Evolutionary conservation across 1,140 invertebrate genomes (phyloP).

Genomic region (Copidosoma floridanum): DNA sequence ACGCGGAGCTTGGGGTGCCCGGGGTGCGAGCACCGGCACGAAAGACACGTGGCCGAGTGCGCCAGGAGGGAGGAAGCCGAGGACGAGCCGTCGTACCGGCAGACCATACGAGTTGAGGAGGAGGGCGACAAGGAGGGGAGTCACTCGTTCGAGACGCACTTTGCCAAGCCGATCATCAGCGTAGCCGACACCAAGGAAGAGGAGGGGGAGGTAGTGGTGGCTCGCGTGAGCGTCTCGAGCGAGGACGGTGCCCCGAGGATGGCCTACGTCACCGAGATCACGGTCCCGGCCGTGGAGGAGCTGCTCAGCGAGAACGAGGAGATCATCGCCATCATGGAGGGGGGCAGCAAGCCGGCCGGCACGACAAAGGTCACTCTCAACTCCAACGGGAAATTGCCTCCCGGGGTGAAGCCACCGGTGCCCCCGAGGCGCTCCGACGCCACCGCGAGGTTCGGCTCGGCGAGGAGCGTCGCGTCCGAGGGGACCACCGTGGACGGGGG

Average conservation of each 20-base stretch:
- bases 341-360: constrained; percentile 32
- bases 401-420: constrained; percentile 50
- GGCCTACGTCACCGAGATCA: constrained; percentile 58
- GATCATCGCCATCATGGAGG: constrained; percentile 29
- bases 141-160: constrained; percentile 35
- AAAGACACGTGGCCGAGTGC: constrained; percentile 34
- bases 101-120: constrained; percentile 4
- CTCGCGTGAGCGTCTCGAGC: constrained; percentile 47
- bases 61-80: constrained; percentile 23
- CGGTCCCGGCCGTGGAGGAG: constrained; percentile 43
- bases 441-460: constrained; percentile 32
- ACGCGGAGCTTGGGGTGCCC: constrained; percentile 40
- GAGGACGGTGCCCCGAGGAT: constrained; percentile 40
- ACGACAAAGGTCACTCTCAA: constrained; percentile 29
- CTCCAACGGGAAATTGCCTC: constrained; percentile 45
- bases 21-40: constrained; percentile 38
- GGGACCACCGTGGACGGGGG: constrained; percentile 35
- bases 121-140: not conserved
- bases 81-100: not conserved
- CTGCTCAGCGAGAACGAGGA: constrained; percentile 32
- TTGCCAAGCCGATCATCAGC: constrained; percentile 38
- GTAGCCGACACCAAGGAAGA: constrained; percentile 29
- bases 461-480: constrained; percentile 1
- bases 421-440: constrained; percentile 49
- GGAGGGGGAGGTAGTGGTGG: constrained; percentile 40